Base-by-base conservation (phyloP, 2,797 vertebrate genomes). In the Phoxinus dragarum region DNA sequence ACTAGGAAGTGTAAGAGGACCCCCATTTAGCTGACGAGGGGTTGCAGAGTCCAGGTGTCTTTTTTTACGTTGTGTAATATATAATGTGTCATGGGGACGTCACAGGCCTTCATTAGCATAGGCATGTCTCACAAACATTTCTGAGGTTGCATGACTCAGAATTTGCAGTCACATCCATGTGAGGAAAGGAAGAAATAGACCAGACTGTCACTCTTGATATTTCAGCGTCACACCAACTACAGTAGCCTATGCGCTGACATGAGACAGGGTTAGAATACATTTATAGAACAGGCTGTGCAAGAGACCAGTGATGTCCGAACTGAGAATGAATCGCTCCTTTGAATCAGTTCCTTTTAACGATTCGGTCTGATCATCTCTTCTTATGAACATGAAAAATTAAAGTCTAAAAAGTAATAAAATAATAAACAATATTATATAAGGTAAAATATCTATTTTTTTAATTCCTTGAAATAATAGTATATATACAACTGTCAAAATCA, bases 1-100 rank as follows among this genome's bases (percentile, higher is more conserved):
- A 89, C 91, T 86, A 23, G 82, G 84, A 93, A 89, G 83, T 89
- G 93, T 90, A 93, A 94, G 40, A 61, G 72, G 81, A 82, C 68
- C 80, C 81, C 69, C 19, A 1, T 61, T 81, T 82, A 54, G 5
- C 49, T 16, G 12, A 81, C 21, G 6, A 76, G 59, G 38, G 42
- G 59, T 36, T 76, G 80, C 23, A 59, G 69, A 4, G 82, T 64
- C 82, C 82, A 81, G 89, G 89, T 92, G 89, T 84, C 76, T 77
- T 82, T 88, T 59, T 82, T 76, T 21, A 54, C 8, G 34, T 93
- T 92, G 88, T 81, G 87, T 92, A 92, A 91, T 69, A n/a, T 69
- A 67, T 85, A 76, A 76, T 67, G 77, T 71, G 81, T 87, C 78
- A 52, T 56, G 44, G 47, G 47, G 69, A 80, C 71, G 75, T 81